phyloP scores from a whole-genome alignment of 2,888 invertebrate genomes.

The Apodemia zela region DNA sequence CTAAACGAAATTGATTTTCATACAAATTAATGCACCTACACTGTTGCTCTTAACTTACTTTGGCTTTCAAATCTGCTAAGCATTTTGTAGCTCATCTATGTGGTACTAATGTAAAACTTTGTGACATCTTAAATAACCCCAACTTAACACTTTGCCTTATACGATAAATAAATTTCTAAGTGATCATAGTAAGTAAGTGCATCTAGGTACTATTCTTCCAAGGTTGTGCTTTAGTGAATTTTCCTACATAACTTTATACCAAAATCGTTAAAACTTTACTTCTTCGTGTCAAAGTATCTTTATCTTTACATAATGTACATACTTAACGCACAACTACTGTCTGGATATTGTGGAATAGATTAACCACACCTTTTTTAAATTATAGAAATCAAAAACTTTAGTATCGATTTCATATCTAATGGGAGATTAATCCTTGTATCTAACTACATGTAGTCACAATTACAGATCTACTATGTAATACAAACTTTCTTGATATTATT shows the following conservation, averaged over 20 bases:
- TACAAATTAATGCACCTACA: conserved; percentile 4
- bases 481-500: background rate
- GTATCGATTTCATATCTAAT: background rate
- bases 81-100: conserved; percentile 22
- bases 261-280: conserved; percentile 38
- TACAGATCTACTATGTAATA: background rate
- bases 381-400: background rate
- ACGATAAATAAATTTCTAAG: conserved; percentile 66
- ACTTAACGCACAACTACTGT: conserved; percentile 62
- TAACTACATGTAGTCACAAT: conserved; percentile 8
- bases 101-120: conserved; percentile 28
- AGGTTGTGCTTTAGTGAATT: conserved; percentile 79
- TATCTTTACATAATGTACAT: conserved; percentile 57
- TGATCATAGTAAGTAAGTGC: conserved; percentile 71
- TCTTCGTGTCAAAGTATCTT: conserved; percentile 41
- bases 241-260: conserved; percentile 49
- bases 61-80: conserved; percentile 10
- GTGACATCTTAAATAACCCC: conserved; percentile 62
- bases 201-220: conserved; percentile 78
- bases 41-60: conserved; percentile 3
- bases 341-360: background rate
- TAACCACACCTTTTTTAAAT: background rate
- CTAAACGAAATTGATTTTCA: background rate
- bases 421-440: background rate
- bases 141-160: conserved; percentile 77